Base-by-base conservation (phyloP, 2,113 vertebrate species). In the Sturnus vulgaris region DNA sequence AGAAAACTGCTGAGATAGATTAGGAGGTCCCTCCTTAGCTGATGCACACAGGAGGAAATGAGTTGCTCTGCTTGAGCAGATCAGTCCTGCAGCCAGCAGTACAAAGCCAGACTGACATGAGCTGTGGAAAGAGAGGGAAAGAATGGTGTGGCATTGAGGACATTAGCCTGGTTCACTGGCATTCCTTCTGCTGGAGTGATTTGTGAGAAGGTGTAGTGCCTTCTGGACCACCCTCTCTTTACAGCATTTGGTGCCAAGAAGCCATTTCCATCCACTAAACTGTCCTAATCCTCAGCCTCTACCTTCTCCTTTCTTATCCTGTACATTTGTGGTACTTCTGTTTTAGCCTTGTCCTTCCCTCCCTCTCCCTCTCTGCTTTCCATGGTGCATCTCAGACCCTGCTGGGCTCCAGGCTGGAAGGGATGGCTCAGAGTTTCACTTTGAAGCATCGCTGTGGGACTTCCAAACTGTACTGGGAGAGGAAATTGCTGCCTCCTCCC, bases 401-500 rank as follows among this genome's bases (percentile, higher is more conserved):
- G 79, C 71, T 92, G 88, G 40, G 79, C 79, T 95, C 59, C 82
- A 68, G 85, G 66, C 35, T 89, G 89, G 70, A 69, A 85, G 81
- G 65, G 61, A 22, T 79, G 70, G 70, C 77, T 82, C 81, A 69
- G 73, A 61, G 44, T 30, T 93, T 66, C 0, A 4, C 95, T 97
- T 96, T 96, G 95, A 96, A 96, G 92, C 88, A 30, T 83, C 71
- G 4, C 93, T 68, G 75, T 80, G 88, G 92, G 80, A 60, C 76
- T 96, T 83, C 8, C 0, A 42, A 49, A 59, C 44, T 65, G 53
- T 33, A 65, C n/a, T 15, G 70, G 31, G 50, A 82, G 72, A 94
- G 96, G 90, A 97, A 97, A 96, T 94, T 94, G 80, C 79, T 92
- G 79, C 79, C 79, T 88, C 47, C 82, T 82, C 56, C 56, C 17